phyloP scores from a whole-genome alignment of 2,113 vertebrate genomes.

The Psittacara wagleri region DNA sequence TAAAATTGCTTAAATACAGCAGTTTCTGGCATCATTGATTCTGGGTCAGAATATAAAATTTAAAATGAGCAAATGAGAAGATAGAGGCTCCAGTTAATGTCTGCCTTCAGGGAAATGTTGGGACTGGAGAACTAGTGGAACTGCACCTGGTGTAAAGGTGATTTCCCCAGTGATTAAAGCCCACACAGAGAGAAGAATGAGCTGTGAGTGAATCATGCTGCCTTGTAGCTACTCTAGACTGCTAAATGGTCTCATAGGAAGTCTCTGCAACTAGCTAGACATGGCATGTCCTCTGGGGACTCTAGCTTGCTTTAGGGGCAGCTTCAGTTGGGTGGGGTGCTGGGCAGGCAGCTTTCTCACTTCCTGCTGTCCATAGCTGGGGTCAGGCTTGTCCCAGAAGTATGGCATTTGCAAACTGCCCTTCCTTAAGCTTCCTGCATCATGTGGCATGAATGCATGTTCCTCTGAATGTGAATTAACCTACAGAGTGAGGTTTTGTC shows the following conservation, averaged over 20 bases:
- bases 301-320: not conserved
- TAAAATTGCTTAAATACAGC: not conserved
- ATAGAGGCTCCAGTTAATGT: not conserved
- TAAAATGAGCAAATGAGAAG: not conserved
- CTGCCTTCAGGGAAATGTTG: not conserved
- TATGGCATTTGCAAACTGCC: not conserved
- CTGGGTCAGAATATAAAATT: not conserved
- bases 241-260: not conserved
- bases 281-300: not conserved
- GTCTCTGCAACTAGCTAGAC: not conserved
- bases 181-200: not conserved
- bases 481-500: fast-evolving
- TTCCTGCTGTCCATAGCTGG: not conserved
- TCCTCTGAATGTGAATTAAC: not conserved
- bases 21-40: not conserved
- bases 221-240: not conserved
- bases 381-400: not conserved
- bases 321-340: not conserved
- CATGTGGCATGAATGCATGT: fast-evolving
- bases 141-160: not conserved
- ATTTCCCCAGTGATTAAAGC: not conserved
- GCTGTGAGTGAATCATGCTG: not conserved
- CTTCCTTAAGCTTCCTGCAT: not conserved
- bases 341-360: fast-evolving
- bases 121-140: not conserved